A percentile compares a stretch with the other conserved stretches of the same genome.
These are phyloP conservation scores for Alviniconcha strummeri DNA, from an alignment of 2,888 invertebrate genomes.

Conservation along the genomic window DNA sequence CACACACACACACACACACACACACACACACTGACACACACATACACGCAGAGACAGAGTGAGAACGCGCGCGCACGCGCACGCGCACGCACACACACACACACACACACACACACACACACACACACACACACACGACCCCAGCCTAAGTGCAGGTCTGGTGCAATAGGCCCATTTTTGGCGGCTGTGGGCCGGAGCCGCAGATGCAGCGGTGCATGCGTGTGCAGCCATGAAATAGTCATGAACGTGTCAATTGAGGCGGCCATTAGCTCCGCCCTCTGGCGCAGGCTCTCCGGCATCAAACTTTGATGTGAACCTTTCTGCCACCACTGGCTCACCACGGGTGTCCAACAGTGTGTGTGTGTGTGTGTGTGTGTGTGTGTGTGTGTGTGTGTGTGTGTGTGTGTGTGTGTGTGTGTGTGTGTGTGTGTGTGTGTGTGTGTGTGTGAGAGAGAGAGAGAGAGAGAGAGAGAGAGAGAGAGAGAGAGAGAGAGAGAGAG, in stretches of 20 bases:
- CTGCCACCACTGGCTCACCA: not conserved
- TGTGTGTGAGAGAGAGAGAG: not conserved
- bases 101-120: not conserved
- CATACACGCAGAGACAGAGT: not conserved
- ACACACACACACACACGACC: not conserved
- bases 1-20: conserved; percentile 11
- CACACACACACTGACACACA: conserved; percentile 2
- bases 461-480: too few relatives aligned
- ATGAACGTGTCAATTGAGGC: too few relatives aligned
- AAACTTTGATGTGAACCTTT: too few relatives aligned
- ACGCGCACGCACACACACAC: not conserved
- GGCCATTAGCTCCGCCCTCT: too few relatives aligned
- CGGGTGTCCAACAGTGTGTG: not conserved
- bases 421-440: not conserved
- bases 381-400: not conserved
- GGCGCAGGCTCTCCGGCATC: too few relatives aligned
- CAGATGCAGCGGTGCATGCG: too few relatives aligned
- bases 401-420: not conserved
- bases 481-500: too few relatives aligned
- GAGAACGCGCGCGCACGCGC: not conserved
- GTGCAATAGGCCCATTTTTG: too few relatives aligned
- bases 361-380: conserved; percentile 11
- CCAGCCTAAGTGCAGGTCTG: too few relatives aligned
- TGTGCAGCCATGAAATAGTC: too few relatives aligned
- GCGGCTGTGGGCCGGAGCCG: too few relatives aligned